Base-by-base conservation (phyloP, 2,113 vertebrate species). In the Pogonocichla stellata region DNA sequence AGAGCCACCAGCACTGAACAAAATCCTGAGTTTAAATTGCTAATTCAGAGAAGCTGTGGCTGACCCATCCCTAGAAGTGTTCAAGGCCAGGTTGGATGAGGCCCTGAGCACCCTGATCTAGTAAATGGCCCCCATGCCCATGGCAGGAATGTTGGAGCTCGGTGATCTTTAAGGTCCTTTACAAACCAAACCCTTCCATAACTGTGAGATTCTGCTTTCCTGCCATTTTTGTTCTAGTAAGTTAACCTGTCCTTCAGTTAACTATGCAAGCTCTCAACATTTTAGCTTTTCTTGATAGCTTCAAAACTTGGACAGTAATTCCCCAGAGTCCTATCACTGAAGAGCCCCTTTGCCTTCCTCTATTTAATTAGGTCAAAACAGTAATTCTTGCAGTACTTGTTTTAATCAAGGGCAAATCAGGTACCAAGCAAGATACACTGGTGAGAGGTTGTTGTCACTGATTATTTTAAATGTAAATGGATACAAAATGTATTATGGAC, bases 391-490 rank as follows among this genome's bases (percentile, higher is more conserved):
- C 42, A 28, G 20, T 50, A 40, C 42, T 64, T 79, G 13, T 22
- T 56, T 69, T 67, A 86, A 84, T 64, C 80, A 92, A 82, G 70
- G 61, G 20, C 42, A 87, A 79, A 88, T 66, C 42, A 40, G 56
- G 17, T 58, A 77, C 43, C 74, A 62, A 70, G n/a, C 31, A 85
- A 78, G 61, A 56, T 19, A 64, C 2, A 3, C 9, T 70, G 67
- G 66, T 73, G 42, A 78, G 50, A 87, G 12, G 20, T 8, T 40
- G 28, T 12, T 60, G 25, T 29, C 43, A 34, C 12, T 60, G 43
- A 72, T 66, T 54, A 74, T 74, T 92, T 71, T 34, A 23, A 78
- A 78, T 56, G 34, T 22, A 92, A 80, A 78, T 48, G 10, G 86
- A 22, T 70, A 74, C 7, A 80, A 80, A 86, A n/a, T 29, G 7